Evolutionary conservation across 2,113 vertebrate species (phyloP), one percentile per base, ranked within the genome.

Genomic region (Octodon degus): DNA sequence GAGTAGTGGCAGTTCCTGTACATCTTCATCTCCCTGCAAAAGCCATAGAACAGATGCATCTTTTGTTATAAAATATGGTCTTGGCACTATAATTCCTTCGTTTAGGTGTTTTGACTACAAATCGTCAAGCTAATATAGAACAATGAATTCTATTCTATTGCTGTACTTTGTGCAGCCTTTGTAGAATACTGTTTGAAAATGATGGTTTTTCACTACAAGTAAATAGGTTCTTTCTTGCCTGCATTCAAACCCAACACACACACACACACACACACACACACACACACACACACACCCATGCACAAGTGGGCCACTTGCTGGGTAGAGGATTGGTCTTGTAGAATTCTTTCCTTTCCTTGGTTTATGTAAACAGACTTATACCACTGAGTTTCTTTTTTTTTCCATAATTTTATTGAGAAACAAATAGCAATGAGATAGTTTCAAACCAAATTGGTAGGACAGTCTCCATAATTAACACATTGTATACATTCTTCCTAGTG

Each of bases 71-170:
- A 97, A 96, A 97, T 97, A 60, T 96, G 95, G 95, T 58, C 93
- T 89, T 93, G 86, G 89, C 34, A 87, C 97, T 90, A 50, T 55
- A 96, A 96, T 97, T 92, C 96, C 94, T 85, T 86, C 60, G 77
- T 96, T 95, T 90, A 62, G 94, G 93, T 94, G 92, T 98, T 97
- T 98, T 95, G 91, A 97, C 98, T 94, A 96, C 97, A 97, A 97
- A 94, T 62, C 24, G 79, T 97, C 96, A 98, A 92, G 93, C 97
- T 96, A 96, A 96, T 96, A 95, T 84, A 98, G 84, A 96, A 83
- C 76, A 93, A 90, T 37, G 94, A 97, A 98, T 97, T 97, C 97
- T 90, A 16, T 95, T 96, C 97, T 90, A 20, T 95, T 91, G 97
- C 82, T 96, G 93, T 89, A 94, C 90, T 95, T 95, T 89, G 84